A percentile compares a stretch with the other conserved stretches of the same genome.
Evolutionary conservation across 2,888 invertebrate genomes (phyloP).

Genomic region (Helobdella robusta): DNA sequence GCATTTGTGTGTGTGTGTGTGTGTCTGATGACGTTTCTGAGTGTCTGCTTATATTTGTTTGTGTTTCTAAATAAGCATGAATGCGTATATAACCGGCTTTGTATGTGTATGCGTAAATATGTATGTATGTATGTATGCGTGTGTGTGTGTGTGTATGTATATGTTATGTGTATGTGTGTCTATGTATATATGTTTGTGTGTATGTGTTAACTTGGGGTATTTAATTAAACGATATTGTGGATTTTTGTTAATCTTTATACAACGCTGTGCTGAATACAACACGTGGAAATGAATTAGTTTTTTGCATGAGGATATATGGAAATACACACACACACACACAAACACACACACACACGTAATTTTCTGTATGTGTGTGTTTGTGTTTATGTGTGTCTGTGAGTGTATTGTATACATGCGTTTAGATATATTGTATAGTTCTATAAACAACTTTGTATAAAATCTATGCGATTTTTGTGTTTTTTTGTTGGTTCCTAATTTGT

Average conservation of each 20-base stretch:
- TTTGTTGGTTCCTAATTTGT: too few relatives aligned
- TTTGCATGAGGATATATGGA: background rate
- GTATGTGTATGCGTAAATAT: background rate
- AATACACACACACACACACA: background rate
- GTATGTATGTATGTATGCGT: conserved; percentile 1
- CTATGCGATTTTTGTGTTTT: too few relatives aligned
- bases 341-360: background rate
- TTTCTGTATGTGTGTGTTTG: too few relatives aligned
- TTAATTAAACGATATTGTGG: too few relatives aligned
- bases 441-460: too few relatives aligned
- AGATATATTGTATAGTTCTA: too few relatives aligned
- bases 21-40: conserved; percentile 2
- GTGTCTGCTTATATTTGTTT: background rate
- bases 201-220: conserved; percentile 2
- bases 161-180: too few relatives aligned
- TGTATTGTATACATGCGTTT: too few relatives aligned
- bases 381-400: too few relatives aligned
- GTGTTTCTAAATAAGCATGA: background rate
- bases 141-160: background rate
- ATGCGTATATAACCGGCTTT: background rate
- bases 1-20: conserved; percentile 6
- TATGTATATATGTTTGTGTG: conserved; percentile 9
- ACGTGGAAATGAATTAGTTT: background rate
- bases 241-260: background rate
- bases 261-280: background rate